Conservation (phyloP, 1,140 invertebrate genomes). For the Leptinotarsa defecta region DNA sequence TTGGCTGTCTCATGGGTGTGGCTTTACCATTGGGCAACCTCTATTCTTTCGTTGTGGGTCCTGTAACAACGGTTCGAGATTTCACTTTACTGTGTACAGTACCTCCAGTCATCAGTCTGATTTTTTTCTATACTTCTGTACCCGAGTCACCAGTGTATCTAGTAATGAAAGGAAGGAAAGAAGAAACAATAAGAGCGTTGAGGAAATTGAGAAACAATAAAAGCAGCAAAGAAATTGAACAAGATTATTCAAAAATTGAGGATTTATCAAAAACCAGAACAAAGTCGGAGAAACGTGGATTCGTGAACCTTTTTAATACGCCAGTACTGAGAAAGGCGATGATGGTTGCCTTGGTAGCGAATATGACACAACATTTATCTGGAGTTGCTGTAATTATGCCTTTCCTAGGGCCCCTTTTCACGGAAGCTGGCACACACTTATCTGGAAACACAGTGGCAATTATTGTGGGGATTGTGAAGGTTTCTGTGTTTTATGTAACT, state of each 20-base stretch:
- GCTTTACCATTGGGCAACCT: slow-evolving; percentile 36
- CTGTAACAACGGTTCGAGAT: slow-evolving; percentile 63
- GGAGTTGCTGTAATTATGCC: slow-evolving; percentile 61
- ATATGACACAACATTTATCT: slow-evolving; percentile 76
- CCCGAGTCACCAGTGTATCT: slow-evolving; percentile 82
- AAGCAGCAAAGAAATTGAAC: slow-evolving; percentile 60
- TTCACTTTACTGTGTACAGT: slow-evolving; percentile 68
- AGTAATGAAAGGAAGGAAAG: slow-evolving; percentile 62
- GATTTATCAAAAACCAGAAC: slow-evolving; percentile 60
- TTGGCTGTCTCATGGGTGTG: slow-evolving; percentile 69
- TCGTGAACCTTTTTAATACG: slow-evolving; percentile 64
- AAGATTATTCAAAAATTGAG: slow-evolving; percentile 63
- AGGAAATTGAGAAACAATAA: slow-evolving; percentile 68
- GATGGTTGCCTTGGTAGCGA: slow-evolving; percentile 70
- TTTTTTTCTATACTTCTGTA: slow-evolving; percentile 71
- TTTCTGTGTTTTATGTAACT: slow-evolving; percentile 71
- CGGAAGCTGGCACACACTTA: slow-evolving; percentile 5
- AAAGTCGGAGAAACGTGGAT: slow-evolving; percentile 58
- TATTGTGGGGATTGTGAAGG: slow-evolving; percentile 75
- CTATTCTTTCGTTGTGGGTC: slow-evolving; percentile 63
- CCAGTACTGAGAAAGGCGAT: slow-evolving; percentile 67
- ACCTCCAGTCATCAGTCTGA: slow-evolving; percentile 66
- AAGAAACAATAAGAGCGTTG: slow-evolving; percentile 67
- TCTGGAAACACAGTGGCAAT: slow-evolving; percentile 76
- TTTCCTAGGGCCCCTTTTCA: slow-evolving; percentile 3